Base-by-base conservation (phyloP, 2,797 vertebrate species). In the Champsocephalus gunnari region DNA sequence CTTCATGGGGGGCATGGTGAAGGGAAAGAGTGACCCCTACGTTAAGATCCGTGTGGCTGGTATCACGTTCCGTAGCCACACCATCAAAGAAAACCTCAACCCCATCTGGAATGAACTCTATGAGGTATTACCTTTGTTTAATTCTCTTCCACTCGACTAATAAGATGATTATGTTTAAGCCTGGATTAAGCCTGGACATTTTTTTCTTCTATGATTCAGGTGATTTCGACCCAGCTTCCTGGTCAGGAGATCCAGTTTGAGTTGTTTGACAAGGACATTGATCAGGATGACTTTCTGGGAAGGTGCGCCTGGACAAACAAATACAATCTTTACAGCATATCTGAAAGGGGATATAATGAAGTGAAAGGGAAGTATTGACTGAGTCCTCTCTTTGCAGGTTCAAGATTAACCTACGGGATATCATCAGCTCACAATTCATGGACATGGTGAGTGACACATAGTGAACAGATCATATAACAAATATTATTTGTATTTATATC, bases 21-120 rank as follows among this genome's bases (percentile, higher is more conserved):
- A 97, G 89, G 97, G 97, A 49, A 98, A 97, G 81, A 98, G 97
- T 3, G 97, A 99, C 82, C 97, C 97, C 6, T 99, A 99, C 0
- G 96, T 97, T 19, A 96, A 96, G 88, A 94, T 97, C 45, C 94
- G 95, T 5, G 93, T 96, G n/a, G 96, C 95, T 28, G 97, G 97
- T 3, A 83, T 93, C 80, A 94, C 91, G 50, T 96, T 96, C 84
- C 96, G 96, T 67, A 98, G 95, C 90, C 95, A 89, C 57, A 97
- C 97, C 49, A 91, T 98, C 82, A 96, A 97, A 63, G 97, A 98
- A 82, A 97, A 97, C 79, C 96, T 99, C 65, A 98, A 96, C 82
- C 97, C 97, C 6, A 87, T 88, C 68, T 99, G 97, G 97, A 97
- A 97, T 16, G 97, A 98, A 77, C 93, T 96, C 80, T 98, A 96